These are phyloP conservation scores for Nesidiocoris tenuis DNA, from an alignment of 2,888 invertebrate genomes.

Conservation along the genomic window DNA sequence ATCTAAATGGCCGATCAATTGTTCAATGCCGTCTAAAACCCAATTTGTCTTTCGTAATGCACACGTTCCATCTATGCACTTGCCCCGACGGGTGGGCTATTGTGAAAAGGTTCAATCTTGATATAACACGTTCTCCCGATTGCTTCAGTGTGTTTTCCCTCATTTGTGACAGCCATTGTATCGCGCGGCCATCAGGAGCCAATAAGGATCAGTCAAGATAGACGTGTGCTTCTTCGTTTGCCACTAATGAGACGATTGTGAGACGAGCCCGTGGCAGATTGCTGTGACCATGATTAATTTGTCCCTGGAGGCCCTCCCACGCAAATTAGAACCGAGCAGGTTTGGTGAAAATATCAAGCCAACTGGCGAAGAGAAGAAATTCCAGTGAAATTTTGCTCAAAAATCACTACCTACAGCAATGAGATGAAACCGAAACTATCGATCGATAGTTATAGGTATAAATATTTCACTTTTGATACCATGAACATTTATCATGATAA, in stretches of 20 bases:
- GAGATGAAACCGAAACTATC: too few relatives aligned
- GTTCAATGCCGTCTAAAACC: background rate
- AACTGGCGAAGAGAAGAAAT: too few relatives aligned
- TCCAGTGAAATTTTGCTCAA: too few relatives aligned
- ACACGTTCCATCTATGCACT: background rate
- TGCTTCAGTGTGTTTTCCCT: constrained; percentile 18
- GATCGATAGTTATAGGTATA: too few relatives aligned
- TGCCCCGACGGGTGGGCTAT: background rate
- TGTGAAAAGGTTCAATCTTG: constrained; percentile 13
- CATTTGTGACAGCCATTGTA: constrained; percentile 26
- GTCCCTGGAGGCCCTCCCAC: too few relatives aligned
- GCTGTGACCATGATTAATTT: background rate
- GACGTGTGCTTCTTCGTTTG: background rate
- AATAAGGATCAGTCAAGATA: background rate
- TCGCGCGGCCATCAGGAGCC: background rate
- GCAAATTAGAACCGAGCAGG: too few relatives aligned
- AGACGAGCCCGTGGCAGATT: background rate
- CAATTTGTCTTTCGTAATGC: background rate
- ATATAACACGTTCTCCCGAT: constrained; percentile 23
- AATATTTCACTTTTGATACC: too few relatives aligned
- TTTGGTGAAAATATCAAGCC: too few relatives aligned
- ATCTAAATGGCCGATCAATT: background rate
- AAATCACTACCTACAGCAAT: too few relatives aligned
- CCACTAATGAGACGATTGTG: constrained; percentile 17
- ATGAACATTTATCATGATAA: too few relatives aligned